Percentiles rank a stretch among this genome's conserved stretches.
Conservation (phyloP, 2,797 vertebrate genomes). For the Cryptoblepharus egeriae region DNA sequence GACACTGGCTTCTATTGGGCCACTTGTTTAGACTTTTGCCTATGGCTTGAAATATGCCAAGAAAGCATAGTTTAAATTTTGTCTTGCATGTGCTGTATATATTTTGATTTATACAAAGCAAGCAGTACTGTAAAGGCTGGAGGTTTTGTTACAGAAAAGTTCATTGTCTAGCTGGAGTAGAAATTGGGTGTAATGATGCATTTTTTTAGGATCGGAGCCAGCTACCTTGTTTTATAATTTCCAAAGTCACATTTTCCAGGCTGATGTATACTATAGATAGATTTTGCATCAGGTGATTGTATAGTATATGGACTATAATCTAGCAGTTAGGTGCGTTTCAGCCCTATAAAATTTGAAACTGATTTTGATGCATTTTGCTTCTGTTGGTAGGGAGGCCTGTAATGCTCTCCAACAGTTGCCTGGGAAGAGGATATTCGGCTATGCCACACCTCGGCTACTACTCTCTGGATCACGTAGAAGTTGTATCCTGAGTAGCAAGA, state of each 20-base stretch:
- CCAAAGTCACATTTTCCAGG: background rate
- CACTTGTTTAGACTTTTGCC: background rate
- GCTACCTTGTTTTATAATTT: background rate
- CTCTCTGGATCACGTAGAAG: background rate
- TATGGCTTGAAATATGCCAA: too few species aligned
- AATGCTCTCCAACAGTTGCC: background rate
- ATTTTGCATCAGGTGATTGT: background rate
- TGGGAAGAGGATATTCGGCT: background rate
- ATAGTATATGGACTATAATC: background rate
- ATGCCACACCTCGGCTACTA: background rate
- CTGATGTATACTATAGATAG: background rate
- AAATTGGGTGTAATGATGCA: background rate
- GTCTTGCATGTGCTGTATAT: background rate
- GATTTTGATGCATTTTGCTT: background rate
- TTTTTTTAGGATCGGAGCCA: background rate
- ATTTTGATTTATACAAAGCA: conserved; percentile 59
- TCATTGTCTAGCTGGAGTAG: background rate
- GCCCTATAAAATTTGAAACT: background rate
- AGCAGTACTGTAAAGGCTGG: conserved; percentile 20
- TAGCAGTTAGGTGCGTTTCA: background rate
- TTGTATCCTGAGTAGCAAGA: background rate
- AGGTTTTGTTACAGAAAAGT: conserved; percentile 3
- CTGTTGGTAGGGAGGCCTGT: conserved; percentile 4
- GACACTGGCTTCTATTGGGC: background rate
- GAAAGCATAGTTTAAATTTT: conserved; percentile 24